Evolutionary conservation across 2,113 vertebrate species (phyloP).

Genomic region (Gymnogyps californianus): DNA sequence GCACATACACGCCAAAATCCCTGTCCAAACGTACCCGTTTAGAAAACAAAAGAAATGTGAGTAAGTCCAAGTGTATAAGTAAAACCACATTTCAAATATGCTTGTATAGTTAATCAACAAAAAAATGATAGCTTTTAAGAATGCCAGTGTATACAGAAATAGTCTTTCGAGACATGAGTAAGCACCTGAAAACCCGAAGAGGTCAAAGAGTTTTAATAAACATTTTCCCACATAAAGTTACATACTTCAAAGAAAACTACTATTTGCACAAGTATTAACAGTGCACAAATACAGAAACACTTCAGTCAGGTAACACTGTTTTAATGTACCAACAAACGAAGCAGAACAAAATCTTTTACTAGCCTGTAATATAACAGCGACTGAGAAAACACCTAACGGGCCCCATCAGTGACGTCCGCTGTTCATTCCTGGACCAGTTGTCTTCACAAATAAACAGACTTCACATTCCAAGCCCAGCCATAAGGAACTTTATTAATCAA

Average conservation of each 20-base stretch:
- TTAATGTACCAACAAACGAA: neutral
- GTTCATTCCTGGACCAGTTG: neutral
- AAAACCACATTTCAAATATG: neutral
- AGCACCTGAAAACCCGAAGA: neutral
- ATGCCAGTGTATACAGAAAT: neutral
- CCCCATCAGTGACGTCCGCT: neutral
- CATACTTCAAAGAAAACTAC: neutral
- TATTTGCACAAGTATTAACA: neutral
- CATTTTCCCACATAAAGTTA: neutral
- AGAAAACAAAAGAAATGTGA: neutral
- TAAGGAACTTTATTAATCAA: conserved; percentile 46
- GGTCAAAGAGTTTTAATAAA: neutral
- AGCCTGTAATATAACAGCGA: neutral
- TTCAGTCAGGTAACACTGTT: neutral
- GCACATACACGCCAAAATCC: neutral
- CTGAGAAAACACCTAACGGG: neutral
- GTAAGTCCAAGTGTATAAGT: neutral
- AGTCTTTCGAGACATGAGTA: neutral
- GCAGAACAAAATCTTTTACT: neutral
- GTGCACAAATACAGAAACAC: neutral
- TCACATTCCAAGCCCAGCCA: conserved; percentile 6
- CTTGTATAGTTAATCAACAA: neutral
- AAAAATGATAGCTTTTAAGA: neutral
- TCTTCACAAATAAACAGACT: conserved; percentile 18
- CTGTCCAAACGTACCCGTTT: neutral